A percentile compares a stretch with the other conserved stretches of the same genome.
phyloP scores from a whole-genome alignment of 2,113 vertebrate species.

The Diadophis punctatus region DNA sequence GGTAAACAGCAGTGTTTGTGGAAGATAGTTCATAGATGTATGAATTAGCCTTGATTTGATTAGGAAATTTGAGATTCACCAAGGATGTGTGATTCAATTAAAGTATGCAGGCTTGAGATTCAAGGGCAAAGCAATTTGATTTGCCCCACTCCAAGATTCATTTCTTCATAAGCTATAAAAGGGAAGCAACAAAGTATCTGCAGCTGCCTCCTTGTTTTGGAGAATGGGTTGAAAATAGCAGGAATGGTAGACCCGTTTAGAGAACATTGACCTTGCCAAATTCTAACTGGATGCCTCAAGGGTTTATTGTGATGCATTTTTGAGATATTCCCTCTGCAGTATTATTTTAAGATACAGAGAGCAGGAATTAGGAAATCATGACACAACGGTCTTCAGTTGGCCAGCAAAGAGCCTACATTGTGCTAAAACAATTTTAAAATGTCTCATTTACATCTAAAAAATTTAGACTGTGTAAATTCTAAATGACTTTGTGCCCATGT shows the following conservation, averaged over 20 bases:
- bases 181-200: not conserved
- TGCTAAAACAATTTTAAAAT: not conserved
- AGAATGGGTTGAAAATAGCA: not conserved
- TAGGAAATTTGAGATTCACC: not conserved
- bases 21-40: not conserved
- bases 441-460: not conserved
- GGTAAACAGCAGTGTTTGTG: not conserved
- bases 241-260: not conserved
- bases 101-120: not conserved
- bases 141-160: not conserved
- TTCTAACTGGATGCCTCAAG: not conserved
- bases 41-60: not conserved
- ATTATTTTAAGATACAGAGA: not conserved
- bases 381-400: not conserved
- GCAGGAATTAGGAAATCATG: not conserved
- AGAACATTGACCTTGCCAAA: not conserved
- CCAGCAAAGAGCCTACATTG: not conserved
- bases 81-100: not conserved
- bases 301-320: not conserved
- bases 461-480: not conserved
- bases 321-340: not conserved
- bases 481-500: not conserved
- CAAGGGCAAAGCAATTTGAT: not conserved
- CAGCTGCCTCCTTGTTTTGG: not conserved
- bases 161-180: not conserved